phyloP scores from a whole-genome alignment of 1,140 invertebrate genomes.

The Arion vulgaris region DNA sequence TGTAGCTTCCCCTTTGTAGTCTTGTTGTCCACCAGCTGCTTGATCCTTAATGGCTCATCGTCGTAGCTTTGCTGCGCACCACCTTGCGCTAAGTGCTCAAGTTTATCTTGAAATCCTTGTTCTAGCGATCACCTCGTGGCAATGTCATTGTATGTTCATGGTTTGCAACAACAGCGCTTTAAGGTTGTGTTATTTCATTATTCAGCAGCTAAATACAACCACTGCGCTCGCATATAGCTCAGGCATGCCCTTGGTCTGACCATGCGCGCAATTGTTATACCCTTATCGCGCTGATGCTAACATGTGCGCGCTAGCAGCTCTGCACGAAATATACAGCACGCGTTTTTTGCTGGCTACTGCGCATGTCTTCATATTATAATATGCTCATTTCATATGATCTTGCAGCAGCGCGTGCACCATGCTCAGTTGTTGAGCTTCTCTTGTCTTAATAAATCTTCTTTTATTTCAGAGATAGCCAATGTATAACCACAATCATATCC shows the following conservation, averaged over 20 bases:
- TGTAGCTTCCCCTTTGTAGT: background rate
- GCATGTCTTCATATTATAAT: background rate
- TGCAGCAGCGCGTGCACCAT: conserved; percentile 18
- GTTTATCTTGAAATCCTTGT: background rate
- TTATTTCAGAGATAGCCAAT: background rate
- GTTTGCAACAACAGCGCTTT: background rate
- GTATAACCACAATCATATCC: background rate
- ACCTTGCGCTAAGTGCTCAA: background rate
- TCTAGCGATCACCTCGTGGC: background rate
- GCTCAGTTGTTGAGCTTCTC: background rate
- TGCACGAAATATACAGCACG: background rate
- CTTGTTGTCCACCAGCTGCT: background rate
- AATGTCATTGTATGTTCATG: background rate
- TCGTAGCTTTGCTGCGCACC: background rate
- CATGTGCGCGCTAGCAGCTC: background rate
- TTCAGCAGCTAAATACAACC: background rate
- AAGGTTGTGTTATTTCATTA: background rate
- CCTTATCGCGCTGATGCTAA: background rate
- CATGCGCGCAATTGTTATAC: background rate
- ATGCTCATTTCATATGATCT: background rate
- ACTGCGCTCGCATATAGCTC: background rate
- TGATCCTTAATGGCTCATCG: background rate
- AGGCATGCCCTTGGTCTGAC: background rate
- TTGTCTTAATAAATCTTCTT: background rate
- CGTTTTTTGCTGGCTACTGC: background rate